phyloP scores from a whole-genome alignment of 2,888 invertebrate species.

The Atrina japonica region DNA sequence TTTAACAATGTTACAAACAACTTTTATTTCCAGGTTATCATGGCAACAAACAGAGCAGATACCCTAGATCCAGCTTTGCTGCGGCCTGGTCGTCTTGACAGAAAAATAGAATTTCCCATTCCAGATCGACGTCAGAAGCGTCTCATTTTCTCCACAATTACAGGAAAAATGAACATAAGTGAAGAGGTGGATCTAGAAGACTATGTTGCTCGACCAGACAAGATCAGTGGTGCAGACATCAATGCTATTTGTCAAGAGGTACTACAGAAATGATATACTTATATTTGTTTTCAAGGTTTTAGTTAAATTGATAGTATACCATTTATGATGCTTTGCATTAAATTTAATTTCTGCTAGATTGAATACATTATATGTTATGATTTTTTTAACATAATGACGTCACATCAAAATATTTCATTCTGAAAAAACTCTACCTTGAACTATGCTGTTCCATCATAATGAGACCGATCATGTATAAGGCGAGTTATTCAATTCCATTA shows the following conservation, averaged over 20 bases:
- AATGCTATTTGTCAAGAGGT: slow-evolving; percentile 99
- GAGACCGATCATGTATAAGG: no score
- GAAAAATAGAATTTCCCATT: slow-evolving; percentile 99
- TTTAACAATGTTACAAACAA: no score
- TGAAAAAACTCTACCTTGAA: no score
- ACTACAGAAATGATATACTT: slow-evolving; percentile 14
- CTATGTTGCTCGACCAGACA: slow-evolving; percentile 98
- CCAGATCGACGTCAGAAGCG: slow-evolving; percentile 96
- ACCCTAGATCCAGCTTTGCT: slow-evolving; percentile 98
- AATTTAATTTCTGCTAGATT: no score
- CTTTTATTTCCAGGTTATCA: slow-evolving; percentile 85
- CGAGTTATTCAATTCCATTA: no score
- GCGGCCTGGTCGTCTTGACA: slow-evolving; percentile 96
- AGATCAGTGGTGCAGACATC: slow-evolving; percentile 99
- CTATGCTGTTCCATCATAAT: no score
- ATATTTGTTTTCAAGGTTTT: neutral
- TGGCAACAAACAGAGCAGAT: slow-evolving; percentile 98
- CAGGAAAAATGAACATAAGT: slow-evolving; percentile 85
- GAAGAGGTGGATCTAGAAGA: slow-evolving; percentile 99
- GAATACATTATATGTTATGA: no score
- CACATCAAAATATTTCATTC: no score
- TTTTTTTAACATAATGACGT: no score
- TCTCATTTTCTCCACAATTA: slow-evolving; percentile 98
- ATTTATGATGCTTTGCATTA: no score
- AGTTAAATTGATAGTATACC: no score